Evolutionary conservation across 2,888 invertebrate genomes (phyloP).

Genomic region (Chymomyza procnemis): DNA sequence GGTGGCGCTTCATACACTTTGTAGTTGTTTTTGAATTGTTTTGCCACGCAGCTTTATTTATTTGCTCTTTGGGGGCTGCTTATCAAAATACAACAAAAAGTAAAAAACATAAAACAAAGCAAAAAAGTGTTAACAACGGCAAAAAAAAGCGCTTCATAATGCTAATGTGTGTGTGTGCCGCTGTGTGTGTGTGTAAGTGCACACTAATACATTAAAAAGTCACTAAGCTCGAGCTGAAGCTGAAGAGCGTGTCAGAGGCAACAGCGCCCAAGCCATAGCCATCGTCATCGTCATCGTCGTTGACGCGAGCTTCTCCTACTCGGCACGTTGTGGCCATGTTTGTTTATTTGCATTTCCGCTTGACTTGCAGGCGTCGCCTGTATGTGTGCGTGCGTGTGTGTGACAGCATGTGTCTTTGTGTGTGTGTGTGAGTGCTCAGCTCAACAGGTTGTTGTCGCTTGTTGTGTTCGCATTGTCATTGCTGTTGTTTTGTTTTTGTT

Average conservation of each 20-base stretch:
- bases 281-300: constrained; percentile 30
- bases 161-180: constrained; percentile 12
- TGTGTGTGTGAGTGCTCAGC: constrained; percentile 34
- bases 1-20: background rate
- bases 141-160: constrained; percentile 61
- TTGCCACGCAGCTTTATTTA: constrained; percentile 29
- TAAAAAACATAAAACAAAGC: constrained; percentile 24
- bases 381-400: constrained; percentile 17
- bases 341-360: constrained; percentile 74
- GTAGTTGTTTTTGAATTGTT: constrained; percentile 22
- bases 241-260: constrained; percentile 11
- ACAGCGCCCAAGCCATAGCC: no score
- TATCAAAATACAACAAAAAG: background rate
- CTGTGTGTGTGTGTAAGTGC: constrained; percentile 14
- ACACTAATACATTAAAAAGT: no score
- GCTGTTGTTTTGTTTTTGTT: constrained; percentile 30
- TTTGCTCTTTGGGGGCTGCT: background rate
- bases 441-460: constrained; percentile 62
- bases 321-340: constrained; percentile 57
- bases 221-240: constrained; percentile 9
- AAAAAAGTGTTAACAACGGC: constrained; percentile 52
- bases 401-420: constrained; percentile 13
- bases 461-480: constrained; percentile 49
- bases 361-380: constrained; percentile 65
- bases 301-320: constrained; percentile 38